Evolutionary conservation across 2,113 vertebrate species (phyloP), one percentile per base, ranked within the genome.

Genomic region (Martes martes): DNA sequence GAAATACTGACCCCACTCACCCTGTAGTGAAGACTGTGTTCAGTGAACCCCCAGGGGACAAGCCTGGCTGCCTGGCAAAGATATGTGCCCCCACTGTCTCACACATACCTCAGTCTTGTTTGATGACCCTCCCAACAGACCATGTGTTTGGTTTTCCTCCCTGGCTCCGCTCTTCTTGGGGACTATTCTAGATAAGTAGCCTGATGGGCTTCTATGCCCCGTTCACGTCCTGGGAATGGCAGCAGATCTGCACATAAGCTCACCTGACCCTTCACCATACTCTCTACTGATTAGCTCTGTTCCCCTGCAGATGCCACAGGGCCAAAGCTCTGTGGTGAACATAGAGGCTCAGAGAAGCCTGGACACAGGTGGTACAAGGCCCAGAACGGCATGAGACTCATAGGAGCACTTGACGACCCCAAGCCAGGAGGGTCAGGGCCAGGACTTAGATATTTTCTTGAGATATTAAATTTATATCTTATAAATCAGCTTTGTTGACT

Each of bases 191-290:
- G 61, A 52, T 45, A 21, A 65, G 19, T 21, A 28, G 67, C 23
- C 50, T 21, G 19, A 23, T 2, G 39, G 33, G 19, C 26, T 71
- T 31, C 28, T 19, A 23, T 57, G 16, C 1, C 14, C 15, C 6
- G 3, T 33, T 50, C 59, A 14, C 1, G 0, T 21, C 5, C 45
- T 1, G 18, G 1, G 6, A 6, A 1, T 13, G 26, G 76, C 19
- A 42, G 33, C 33, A 42, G 57, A 6, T 39, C 65, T 24, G 47
- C 33, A 19, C 39, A 26, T 2, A 24, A 50, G 26, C 33, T 50
- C 45, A 15, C 21, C 15, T 21, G 28, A 33, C 18, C 8, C 8
- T 4, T 63, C n/a, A 23, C 24, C 10, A 2, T 11, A 11, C 24
- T 21, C 31, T 83, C 67, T 57, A 6, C 8, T 33, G 59, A 42